Base-by-base conservation (phyloP, 2,888 invertebrate species). In the Minunthozetes semirufus region DNA sequence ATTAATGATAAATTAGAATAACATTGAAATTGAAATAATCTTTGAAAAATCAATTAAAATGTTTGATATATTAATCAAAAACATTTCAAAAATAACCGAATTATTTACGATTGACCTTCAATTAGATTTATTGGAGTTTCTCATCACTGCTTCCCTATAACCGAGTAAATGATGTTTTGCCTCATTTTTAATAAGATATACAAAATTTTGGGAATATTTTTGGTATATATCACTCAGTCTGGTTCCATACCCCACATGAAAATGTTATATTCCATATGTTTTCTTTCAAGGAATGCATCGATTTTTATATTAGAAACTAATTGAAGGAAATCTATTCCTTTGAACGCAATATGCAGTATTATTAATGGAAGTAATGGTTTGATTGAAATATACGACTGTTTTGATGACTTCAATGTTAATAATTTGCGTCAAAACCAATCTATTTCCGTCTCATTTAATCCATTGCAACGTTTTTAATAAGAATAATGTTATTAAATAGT, bases 341-440 rank as follows among this genome's bases (percentile, higher is more conserved):
- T 50, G 50, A 50, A 11, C 50, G 5, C n/a, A 50, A 50, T 50
- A n/a, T 50, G 13, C n/a, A 50, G 19, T 2, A n/a, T n/a, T n/a
- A n/a, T n/a, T n/a, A 42, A 42, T 42, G 11, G 42, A 42, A 42
- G 42, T 42, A 42, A 42, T 1, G 42, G 42, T 42, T 42, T 42
- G 11, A 38, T 66, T 66, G n/a, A 66, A 66, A 19, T 19, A 15
- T 9, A 33, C 38, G 33, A 66, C 33, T 38, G 38, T 33, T 66
- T 66, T 29, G 38, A 38, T 66, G 61, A 33, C 33, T 63, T 63
- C 33, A 63, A 63, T 63, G 61, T 63, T 63, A 66, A 66, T 66
- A 66, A 66, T 66, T 66, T 66, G 19, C 63, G 63, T 66, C 63
- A 66, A 66, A 66, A 61, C 8, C 22, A 38, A 66, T 66, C 63